phyloP scores from a whole-genome alignment of 2,113 vertebrate genomes.

The Callipepla squamata region DNA sequence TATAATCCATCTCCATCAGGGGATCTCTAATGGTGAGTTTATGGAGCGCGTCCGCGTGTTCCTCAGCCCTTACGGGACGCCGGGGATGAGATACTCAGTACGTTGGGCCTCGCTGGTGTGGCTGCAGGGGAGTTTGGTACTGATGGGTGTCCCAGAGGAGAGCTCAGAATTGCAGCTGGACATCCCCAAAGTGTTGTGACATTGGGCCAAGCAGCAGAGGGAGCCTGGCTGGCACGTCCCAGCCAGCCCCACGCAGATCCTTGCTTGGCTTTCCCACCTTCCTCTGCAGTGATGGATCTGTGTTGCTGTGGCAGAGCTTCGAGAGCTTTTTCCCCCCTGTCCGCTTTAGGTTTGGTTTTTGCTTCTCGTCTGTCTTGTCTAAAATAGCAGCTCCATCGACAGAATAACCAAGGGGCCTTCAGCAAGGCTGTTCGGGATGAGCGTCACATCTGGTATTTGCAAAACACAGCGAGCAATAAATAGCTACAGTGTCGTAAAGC shows the following conservation, averaged over 20 bases:
- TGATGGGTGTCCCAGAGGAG: background rate
- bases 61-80: background rate
- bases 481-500: background rate
- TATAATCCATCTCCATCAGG: conserved; percentile 71
- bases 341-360: background rate
- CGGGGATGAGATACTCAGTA: conserved; percentile 25
- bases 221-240: background rate
- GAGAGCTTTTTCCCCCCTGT: background rate
- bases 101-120: background rate
- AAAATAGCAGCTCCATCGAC: conserved; percentile 45
- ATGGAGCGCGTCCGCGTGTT: conserved; percentile 37
- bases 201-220: background rate
- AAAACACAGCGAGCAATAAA: background rate
- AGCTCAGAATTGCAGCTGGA: background rate
- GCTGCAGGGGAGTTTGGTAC: background rate
- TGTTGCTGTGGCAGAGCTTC: background rate
- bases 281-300: background rate
- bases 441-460: conserved; percentile 49
- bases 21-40: conserved; percentile 55
- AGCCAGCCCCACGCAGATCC: background rate
- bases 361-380: background rate
- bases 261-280: background rate
- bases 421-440: conserved; percentile 30
- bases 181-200: accelerated
- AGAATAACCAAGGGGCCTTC: conserved; percentile 44